Evolutionary conservation across 2,888 invertebrate species (phyloP).

Genomic region (Palloptera scutellata): DNA sequence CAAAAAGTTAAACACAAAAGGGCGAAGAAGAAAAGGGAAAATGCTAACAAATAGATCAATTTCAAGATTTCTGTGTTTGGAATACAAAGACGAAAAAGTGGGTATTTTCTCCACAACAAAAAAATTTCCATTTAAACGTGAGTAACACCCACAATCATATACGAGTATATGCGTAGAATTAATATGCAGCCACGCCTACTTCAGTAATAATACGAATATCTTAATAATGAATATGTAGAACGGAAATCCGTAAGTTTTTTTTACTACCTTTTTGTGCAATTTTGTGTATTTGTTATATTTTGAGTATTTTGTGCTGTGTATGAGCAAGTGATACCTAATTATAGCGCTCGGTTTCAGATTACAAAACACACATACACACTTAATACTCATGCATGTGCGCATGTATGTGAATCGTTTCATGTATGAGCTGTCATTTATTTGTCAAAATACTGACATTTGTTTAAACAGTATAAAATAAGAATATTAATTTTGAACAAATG

Average conservation of each 20-base stretch:
- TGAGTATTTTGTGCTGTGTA: neutral
- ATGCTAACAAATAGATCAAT: conserved; percentile 1
- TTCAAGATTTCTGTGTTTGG: neutral
- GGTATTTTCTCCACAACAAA: neutral
- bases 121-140: conserved; percentile 7
- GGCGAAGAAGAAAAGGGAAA: neutral
- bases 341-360: conserved; percentile 4
- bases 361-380: neutral
- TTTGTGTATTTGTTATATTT: no score
- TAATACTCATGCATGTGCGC: neutral
- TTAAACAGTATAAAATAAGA: conserved; percentile 24
- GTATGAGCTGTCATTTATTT: conserved; percentile 25
- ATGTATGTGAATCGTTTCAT: neutral
- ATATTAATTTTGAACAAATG: conserved; percentile 9
- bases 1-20: neutral
- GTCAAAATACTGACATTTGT: conserved; percentile 35
- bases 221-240: neutral
- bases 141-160: conserved; percentile 16
- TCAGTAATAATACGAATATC: neutral
- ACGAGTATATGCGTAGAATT: neutral
- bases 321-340: neutral
- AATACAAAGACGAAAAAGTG: neutral
- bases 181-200: neutral
- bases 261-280: neutral
- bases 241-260: conserved; percentile 32